Base-by-base conservation (phyloP, 2,888 invertebrate genomes). In the Clostera curtula region DNA sequence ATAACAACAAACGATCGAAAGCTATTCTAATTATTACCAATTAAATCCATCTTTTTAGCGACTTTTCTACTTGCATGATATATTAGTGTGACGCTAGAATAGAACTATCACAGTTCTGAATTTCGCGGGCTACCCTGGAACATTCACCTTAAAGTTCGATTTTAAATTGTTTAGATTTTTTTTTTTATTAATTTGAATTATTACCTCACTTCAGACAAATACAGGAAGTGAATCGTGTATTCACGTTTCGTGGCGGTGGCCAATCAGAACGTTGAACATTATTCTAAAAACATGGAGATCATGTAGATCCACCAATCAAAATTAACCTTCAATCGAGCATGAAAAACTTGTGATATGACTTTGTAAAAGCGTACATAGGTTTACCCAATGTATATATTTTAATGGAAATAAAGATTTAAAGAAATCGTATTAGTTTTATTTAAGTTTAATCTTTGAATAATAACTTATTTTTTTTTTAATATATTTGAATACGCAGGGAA, bases 191-290 rank as follows among this genome's bases (percentile, higher is more conserved):
- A 20, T 15, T 8, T 10, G n/a, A 20, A n/a, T 12, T 25, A 24
- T 16, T 27, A 5, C 11, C 14, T 25, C 11, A 25, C 36, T 58
- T n/a, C n/a, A n/a, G n/a, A n/a, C n/a, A n/a, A n/a, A n/a, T n/a
- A 71, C 73, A 75, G 76, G 77, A 82, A 83, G 73, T 83, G 71
- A 72, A 60, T 76, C 69, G 71, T 75, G 73, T 73, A 70, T 60
- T 68, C 65, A 72, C 62, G 58, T 67, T 68, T 63, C 63, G 55
- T 63, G 69, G 72, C 73, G 73, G 71, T 59, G 72, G 38, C 82
- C 82, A 83, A 80, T 82, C 40, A 56, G 28, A 59, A 31, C 19
- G 21, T 12, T 26, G 31, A 41, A 43, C 56, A 44, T 40, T 57
- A 56, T 49, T 67, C 61, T 52, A 68, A 73, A 70, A 75, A 72